phyloP scores from a whole-genome alignment of 2,113 vertebrate species.

The Parus major region DNA sequence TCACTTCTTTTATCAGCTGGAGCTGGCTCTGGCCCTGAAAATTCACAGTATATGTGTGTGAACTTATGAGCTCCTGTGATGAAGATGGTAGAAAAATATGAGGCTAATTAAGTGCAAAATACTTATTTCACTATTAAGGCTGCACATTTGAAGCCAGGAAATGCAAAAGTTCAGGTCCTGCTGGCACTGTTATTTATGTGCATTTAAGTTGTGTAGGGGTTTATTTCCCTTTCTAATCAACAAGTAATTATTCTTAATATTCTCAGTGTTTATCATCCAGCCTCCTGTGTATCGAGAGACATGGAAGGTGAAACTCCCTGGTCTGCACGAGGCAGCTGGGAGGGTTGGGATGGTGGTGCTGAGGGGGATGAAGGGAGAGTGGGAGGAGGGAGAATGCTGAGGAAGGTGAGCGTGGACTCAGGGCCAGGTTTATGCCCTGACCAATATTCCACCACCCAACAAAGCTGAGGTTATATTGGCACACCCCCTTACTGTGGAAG shows the following conservation, averaged over 20 bases:
- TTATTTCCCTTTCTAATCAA: not conserved
- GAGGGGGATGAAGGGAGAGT: not conserved
- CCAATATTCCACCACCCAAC: not conserved
- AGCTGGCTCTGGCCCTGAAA: not conserved
- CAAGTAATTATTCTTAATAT: not conserved
- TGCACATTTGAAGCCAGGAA: conserved; percentile 5
- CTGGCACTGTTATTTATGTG: not conserved
- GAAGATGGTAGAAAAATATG: not conserved
- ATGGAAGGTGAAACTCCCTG: not conserved
- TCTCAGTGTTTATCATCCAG: not conserved
- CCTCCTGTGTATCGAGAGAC: not conserved
- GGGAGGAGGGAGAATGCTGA: not conserved
- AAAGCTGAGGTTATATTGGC: not conserved
- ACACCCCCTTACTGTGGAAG: not conserved
- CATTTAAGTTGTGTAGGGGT: not conserved
- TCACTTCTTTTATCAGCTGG: not conserved
- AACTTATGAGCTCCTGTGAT: not conserved
- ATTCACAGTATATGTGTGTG: not conserved
- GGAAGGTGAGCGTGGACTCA: fast-evolving
- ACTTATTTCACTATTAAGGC: not conserved
- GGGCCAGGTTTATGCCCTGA: not conserved
- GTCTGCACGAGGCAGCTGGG: not conserved
- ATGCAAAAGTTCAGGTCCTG: conserved; percentile 54
- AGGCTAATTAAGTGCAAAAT: not conserved
- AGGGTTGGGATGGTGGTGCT: not conserved